Base-by-base conservation (phyloP, 1,140 invertebrate species). In the Ganaspis sp. region DNA sequence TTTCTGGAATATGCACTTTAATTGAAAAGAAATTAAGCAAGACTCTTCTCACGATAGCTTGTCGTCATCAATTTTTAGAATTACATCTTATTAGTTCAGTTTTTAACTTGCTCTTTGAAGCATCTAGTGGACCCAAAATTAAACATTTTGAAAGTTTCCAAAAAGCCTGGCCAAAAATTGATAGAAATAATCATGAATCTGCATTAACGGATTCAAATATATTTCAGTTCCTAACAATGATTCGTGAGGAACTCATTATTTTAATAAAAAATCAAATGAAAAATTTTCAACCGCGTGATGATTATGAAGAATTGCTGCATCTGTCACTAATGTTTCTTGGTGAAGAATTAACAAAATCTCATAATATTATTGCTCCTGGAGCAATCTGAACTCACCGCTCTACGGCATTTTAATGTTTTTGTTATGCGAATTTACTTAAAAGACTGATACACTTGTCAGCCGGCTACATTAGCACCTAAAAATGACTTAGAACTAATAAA, bases 261-360 rank as follows among this genome's bases (percentile, higher is more conserved):
- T 80, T 76, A 69, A 71, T 54, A 26, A 45, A 11, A 8, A 23
- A 75, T 74, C 45, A 79, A 71, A n/a, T 76, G 45, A 75, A 79
- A 69, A 72, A 71, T 70, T 42, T 58, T 26, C 17, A 73, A 29
- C 69, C 40, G 23, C 72, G 83, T 53, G 86, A 86, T 78, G 86
- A 90, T 74, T 90, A 91, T 75, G 73, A 83, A 21, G 87, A 90
- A 86, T 70, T 91, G 8, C 77, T 92, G 9, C 85, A 89, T 81
- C 76, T 91, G 37, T 82, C 19, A 29, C 75, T 90, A 29, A 86
- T 92, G 42, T 92, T 91, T 83, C 83, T 92, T 37, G 88, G 87
- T 26, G 86, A 79, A 80, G 79, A 86, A 78, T 74, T 23, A 58
- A 84, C 84, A 26, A 80, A 81, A 69, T 85, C 87, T 83, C 64